Conservation (phyloP, 2,888 invertebrate species). For the Diaphora mendica region DNA sequence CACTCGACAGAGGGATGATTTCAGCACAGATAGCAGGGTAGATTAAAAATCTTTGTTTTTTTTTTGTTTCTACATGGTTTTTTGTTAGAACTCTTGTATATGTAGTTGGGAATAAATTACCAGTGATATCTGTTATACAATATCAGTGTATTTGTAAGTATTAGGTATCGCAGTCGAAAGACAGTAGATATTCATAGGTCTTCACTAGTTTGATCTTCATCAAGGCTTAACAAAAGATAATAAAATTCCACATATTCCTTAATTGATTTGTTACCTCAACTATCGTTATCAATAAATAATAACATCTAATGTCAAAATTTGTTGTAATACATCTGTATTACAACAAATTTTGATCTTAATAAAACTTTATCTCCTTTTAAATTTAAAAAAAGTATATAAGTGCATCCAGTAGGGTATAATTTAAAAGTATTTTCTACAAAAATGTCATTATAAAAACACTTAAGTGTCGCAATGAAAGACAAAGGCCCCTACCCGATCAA, state of each 20-base stretch:
- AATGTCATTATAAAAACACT: constrained; percentile 5
- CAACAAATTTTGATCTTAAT: not conserved
- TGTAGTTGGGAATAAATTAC: not conserved
- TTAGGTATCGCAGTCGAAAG: not conserved
- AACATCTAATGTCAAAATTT: not conserved
- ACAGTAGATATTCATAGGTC: not conserved
- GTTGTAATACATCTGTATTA: too few relatives aligned
- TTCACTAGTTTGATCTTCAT: not conserved
- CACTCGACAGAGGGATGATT: constrained; percentile 43
- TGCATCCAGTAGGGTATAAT: not conserved
- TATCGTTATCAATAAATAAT: not conserved
- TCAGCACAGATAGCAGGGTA: constrained; percentile 38
- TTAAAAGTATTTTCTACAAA: not conserved
- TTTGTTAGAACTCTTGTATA: constrained; percentile 1
- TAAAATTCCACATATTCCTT: not conserved
- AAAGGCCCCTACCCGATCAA: constrained; percentile 24
- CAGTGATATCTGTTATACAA: not conserved
- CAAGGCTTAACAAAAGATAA: not conserved
- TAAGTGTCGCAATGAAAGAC: constrained; percentile 14
- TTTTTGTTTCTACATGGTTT: constrained; percentile 31
- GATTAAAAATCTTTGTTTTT: constrained; percentile 52
- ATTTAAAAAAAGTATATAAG: not conserved
- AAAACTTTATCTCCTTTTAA: not conserved
- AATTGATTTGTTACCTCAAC: not conserved
- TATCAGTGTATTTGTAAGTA: not conserved